Evolutionary conservation across 1,140 invertebrate genomes (phyloP), one percentile per base, ranked within the genome.

Genomic region (Zaprionus africanus): DNA sequence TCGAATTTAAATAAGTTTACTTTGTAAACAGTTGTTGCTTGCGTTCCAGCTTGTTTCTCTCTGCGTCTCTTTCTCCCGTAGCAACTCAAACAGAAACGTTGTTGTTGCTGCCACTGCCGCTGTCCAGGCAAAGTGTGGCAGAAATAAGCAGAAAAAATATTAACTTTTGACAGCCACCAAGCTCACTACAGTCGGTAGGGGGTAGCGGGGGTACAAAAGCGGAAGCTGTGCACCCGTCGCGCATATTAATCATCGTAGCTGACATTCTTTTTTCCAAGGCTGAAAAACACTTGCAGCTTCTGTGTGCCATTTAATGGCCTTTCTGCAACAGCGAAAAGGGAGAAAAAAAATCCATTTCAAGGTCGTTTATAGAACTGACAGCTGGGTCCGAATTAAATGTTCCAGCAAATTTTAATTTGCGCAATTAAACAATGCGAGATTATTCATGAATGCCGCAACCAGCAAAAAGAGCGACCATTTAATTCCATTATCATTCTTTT

Each of bases 1-100:
- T 90, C 85, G 85, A 90, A 90, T 90, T 90, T 90, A 85, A 90
- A 90, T 90, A 90, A 90, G 85, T 90, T 90, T 90, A 82, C 85
- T 85, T 90, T 85, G 85, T 82, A 82, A 90, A 90, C 86, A 90
- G 46, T 78, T 75, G 41, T 60, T 67, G 54, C 57, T 62, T 57
- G 58, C 62, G n/a, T 58, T 67, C 15, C 57, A 22, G 56, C 24
- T 61, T 51, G 26, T 17, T 71, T 71, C 19, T 46, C 38, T 13
- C 4, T 15, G 9, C 54, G 19, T 34, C 9, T 34, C 31, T 34
- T 34, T 11, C 1, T 34, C 36, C 24, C 24, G 59, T 57, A 15
- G 22, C 34, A 71, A 73, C 58, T 66, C 69, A 66, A 66, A 66
- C 69, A 74, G 53, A 77, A 72, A 76, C 54, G 64, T 22, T 31